A percentile compares a stretch with the other conserved stretches of the same genome.
These are phyloP conservation scores for Artibeus lituratus DNA, from an alignment of 2,797 vertebrate species.

Conservation along the genomic window DNA sequence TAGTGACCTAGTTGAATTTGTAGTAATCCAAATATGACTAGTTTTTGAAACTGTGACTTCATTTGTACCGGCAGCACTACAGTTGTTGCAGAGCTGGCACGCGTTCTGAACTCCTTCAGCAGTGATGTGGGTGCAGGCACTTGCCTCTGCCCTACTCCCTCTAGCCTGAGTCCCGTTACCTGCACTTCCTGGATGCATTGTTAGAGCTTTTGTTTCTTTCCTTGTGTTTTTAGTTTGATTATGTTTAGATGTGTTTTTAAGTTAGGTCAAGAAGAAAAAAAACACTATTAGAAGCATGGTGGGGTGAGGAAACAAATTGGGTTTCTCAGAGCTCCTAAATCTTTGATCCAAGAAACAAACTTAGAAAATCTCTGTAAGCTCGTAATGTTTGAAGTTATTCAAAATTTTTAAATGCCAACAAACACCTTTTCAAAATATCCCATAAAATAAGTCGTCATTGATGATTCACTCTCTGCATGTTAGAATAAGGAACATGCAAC, in stretches of 20 bases:
- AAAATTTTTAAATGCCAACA: not conserved
- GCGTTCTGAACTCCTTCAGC: not conserved
- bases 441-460: not conserved
- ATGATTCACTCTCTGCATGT: not conserved
- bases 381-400: not conserved
- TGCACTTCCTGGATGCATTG: not conserved
- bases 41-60: not conserved
- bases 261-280: not conserved
- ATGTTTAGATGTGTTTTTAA: not conserved
- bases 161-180: not conserved
- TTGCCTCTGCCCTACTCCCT: not conserved
- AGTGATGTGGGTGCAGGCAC: not conserved
- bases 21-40: not conserved
- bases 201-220: conserved; percentile 9
- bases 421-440: not conserved
- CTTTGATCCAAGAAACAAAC: not conserved
- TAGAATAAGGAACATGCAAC: not conserved
- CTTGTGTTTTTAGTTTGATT: not conserved
- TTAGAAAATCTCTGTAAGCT: not conserved
- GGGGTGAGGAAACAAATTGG: not conserved
- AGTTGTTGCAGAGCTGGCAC: accelerated
- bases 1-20: not conserved
- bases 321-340: not conserved
- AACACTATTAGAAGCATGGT: not conserved
- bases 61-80: not conserved